Percentiles rank a stretch among this genome's conserved stretches.
Conservation (phyloP, 1,140 invertebrate species). For the Magallana angulata region DNA sequence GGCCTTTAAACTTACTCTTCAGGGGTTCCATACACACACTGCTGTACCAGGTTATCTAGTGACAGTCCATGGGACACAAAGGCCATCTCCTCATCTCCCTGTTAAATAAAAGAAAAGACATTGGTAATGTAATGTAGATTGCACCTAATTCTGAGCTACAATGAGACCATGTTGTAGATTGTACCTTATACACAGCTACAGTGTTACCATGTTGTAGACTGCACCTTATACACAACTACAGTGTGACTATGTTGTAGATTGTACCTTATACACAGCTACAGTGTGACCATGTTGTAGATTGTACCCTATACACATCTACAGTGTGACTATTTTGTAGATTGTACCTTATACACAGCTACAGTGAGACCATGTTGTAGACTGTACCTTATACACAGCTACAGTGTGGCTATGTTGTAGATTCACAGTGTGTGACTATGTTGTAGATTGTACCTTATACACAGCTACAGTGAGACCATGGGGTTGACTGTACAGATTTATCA, state of each 20-base stretch:
- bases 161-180: background rate
- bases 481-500: slow-evolving; percentile 59
- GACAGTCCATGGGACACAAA: slow-evolving; percentile 68
- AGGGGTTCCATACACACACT: slow-evolving; percentile 67
- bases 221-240: background rate
- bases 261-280: slow-evolving; percentile 10
- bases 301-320: background rate
- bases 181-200: background rate
- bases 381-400: slow-evolving; percentile 18
- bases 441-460: slow-evolving; percentile 69
- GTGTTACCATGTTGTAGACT: background rate
- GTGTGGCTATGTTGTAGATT: background rate
- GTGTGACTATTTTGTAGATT: background rate
- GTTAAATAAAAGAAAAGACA: slow-evolving; percentile 39
- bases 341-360: background rate
- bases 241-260: background rate
- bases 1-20: slow-evolving; percentile 49
- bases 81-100: slow-evolving; percentile 73
- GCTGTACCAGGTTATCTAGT: slow-evolving; percentile 63
- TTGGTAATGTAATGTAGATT: no score
- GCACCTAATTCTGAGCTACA: background rate
- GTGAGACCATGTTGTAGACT: background rate
- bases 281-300: background rate
- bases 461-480: slow-evolving; percentile 62
- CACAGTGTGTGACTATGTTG: background rate